Percentiles rank a stretch among this genome's conserved stretches.
These are phyloP conservation scores for Gambusia yucatana DNA, from an alignment of 2,797 vertebrate species.

Conservation along the genomic window DNA sequence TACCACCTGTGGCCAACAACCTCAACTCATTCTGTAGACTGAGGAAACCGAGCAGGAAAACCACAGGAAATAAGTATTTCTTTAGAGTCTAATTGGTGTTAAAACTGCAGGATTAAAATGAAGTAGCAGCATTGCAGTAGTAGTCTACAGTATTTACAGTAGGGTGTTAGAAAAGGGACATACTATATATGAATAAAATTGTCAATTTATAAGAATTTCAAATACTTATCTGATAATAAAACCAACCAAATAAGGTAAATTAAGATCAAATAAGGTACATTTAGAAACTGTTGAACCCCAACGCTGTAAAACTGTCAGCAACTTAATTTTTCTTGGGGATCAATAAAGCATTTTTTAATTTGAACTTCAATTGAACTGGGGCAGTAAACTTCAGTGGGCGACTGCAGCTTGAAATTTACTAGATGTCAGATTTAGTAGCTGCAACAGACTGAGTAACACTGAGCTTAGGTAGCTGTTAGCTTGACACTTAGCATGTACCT, in stretches of 20 bases:
- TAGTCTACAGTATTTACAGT: neutral
- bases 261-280: no score
- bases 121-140: neutral
- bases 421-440: neutral
- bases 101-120: neutral
- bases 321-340: no score
- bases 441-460: neutral
- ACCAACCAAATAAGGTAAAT: no score
- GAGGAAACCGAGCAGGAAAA: neutral
- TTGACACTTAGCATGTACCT: neutral
- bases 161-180: neutral
- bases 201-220: neutral
- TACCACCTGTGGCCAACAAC: slow-evolving; percentile 8
- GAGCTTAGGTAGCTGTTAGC: neutral
- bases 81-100: neutral
- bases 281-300: no score
- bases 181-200: neutral
- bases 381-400: neutral
- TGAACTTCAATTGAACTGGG: neutral
- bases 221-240: no score
- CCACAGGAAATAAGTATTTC: neutral
- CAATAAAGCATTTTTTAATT: no score
- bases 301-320: neutral
- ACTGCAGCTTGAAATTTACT: neutral
- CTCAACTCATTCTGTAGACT: slow-evolving; percentile 23